phyloP scores from a whole-genome alignment of 1,140 invertebrate genomes.

The Ips typographus region DNA sequence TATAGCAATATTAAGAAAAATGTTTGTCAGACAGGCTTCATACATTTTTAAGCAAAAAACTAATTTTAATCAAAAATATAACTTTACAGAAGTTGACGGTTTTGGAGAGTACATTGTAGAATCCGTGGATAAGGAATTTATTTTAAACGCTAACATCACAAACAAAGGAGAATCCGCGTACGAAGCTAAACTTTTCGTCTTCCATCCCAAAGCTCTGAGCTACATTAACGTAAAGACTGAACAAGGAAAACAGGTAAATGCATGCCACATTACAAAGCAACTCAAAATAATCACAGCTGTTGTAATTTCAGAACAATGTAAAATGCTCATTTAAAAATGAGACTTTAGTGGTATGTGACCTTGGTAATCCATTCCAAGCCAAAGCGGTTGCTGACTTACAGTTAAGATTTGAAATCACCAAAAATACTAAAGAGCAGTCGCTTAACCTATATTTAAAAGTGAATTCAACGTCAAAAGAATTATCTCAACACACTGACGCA shows the following conservation, averaged over 20 bases:
- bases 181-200: constrained; percentile 80
- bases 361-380: constrained; percentile 87
- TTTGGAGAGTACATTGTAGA: constrained; percentile 31
- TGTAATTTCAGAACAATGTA: constrained; percentile 30
- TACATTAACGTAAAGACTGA: constrained; percentile 61
- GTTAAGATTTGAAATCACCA: constrained; percentile 78
- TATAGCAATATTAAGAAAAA: too few relatives aligned
- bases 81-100: background rate
- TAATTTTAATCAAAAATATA: too few relatives aligned
- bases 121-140: constrained; percentile 65
- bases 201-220: constrained; percentile 74
- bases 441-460: constrained; percentile 74
- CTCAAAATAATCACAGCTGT: too few relatives aligned
- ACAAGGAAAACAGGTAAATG: constrained; percentile 27
- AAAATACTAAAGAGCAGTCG: constrained; percentile 66
- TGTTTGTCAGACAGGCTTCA: too few relatives aligned
- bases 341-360: constrained; percentile 73
- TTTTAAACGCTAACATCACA: constrained; percentile 71
- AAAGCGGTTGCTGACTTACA: constrained; percentile 61
- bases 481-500: constrained; percentile 58
- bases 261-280: background rate
- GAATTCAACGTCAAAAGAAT: constrained; percentile 84
- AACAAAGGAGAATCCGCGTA: constrained; percentile 90
- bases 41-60: too few relatives aligned
- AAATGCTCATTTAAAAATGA: constrained; percentile 72